phyloP scores from a whole-genome alignment of 2,113 vertebrate genomes.

The Lonchura striata region DNA sequence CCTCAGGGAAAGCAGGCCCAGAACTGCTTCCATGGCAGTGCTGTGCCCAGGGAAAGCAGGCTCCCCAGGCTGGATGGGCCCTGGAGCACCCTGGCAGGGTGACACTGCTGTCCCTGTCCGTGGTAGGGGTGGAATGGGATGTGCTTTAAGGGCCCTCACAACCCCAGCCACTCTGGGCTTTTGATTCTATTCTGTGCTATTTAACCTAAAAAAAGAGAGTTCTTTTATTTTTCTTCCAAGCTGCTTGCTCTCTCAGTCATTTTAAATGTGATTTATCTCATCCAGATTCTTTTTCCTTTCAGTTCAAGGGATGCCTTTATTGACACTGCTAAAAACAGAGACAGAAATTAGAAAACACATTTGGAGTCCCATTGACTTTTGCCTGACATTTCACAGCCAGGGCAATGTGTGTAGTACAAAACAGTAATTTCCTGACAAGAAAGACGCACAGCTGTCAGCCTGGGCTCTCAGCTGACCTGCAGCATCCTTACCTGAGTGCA shows the following conservation, averaged over 20 bases:
- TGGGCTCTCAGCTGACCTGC: background rate
- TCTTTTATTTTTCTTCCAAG: background rate
- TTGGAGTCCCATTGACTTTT: background rate
- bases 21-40: background rate
- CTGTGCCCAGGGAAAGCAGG: background rate
- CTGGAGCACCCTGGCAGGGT: background rate
- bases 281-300: background rate
- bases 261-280: background rate
- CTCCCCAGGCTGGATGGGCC: background rate
- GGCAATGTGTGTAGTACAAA: background rate
- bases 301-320: background rate
- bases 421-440: background rate
- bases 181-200: background rate
- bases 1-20: background rate
- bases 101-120: background rate
- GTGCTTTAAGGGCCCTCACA: background rate
- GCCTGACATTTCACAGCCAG: background rate
- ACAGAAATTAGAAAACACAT: background rate
- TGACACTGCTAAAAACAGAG: background rate
- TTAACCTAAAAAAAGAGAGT: background rate
- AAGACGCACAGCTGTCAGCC: background rate
- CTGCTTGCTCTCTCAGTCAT: background rate
- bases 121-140: background rate
- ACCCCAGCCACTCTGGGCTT: background rate
- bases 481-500: background rate